Conservation (phyloP, 2,888 invertebrate genomes). For the Rotaria socialis region DNA sequence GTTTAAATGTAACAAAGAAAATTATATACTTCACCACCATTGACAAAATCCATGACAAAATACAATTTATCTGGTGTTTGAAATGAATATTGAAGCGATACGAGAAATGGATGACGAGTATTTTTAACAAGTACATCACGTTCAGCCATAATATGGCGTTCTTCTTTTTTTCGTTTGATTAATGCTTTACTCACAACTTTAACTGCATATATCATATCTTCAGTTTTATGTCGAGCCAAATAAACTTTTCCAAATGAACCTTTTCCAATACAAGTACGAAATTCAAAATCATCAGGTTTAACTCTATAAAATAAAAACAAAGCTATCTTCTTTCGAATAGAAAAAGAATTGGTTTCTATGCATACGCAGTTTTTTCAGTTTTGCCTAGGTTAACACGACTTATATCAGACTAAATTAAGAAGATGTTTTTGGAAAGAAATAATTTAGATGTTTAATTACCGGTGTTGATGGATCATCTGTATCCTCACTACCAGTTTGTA, state of each 20-base stretch:
- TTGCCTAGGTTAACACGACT: constrained; percentile 5
- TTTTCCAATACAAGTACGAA: constrained; percentile 65
- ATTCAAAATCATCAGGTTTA: constrained; percentile 65
- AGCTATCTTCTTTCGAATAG: constrained; percentile 61
- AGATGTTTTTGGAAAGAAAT: background rate
- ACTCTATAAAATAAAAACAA: constrained; percentile 58
- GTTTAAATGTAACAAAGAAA: background rate
- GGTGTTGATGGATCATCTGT: background rate
- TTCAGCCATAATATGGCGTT: constrained; percentile 67
- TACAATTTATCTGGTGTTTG: constrained; percentile 66
- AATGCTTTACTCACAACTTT: constrained; percentile 65
- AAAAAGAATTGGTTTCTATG: constrained; percentile 47
- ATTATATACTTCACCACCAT: constrained; percentile 65
- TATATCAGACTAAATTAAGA: background rate
- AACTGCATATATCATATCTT: constrained; percentile 64
- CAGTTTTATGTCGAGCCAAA: constrained; percentile 63
- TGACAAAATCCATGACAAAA: constrained; percentile 67
- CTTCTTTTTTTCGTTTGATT: constrained; percentile 65
- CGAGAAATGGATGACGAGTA: constrained; percentile 66
- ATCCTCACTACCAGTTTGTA: background rate
- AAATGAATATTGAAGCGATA: constrained; percentile 66
- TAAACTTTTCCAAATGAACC: constrained; percentile 67
- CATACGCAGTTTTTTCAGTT: constrained; percentile 46
- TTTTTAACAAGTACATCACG: constrained; percentile 65
- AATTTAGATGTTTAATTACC: background rate